These are phyloP conservation scores for Talpa occidentalis DNA, from an alignment of 2,113 vertebrate genomes.

Conservation along the genomic window DNA sequence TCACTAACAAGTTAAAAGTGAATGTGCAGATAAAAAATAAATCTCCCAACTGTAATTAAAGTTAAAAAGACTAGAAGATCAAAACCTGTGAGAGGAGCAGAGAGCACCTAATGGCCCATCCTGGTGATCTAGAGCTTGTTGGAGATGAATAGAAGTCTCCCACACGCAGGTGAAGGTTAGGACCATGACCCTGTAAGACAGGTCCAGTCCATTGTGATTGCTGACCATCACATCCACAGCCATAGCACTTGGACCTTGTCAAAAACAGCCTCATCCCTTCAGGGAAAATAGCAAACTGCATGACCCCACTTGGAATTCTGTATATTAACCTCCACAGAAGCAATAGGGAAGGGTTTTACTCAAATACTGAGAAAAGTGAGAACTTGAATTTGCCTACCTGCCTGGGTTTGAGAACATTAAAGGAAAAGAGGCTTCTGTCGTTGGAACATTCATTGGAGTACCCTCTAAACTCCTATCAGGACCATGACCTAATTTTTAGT, in stretches of 20 bases:
- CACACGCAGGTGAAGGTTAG: neutral
- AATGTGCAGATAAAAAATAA: conserved; percentile 41
- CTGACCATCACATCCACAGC: neutral
- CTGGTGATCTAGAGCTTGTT: neutral
- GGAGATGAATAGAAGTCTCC: neutral
- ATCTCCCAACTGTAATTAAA: neutral
- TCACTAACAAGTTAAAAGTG: conserved; percentile 41
- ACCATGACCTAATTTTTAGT: neutral
- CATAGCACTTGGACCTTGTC: neutral
- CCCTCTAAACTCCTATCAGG: neutral
- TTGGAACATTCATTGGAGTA: neutral
- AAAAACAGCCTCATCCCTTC: neutral
- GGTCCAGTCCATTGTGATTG: neutral
- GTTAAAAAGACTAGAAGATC: neutral
- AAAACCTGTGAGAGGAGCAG: neutral
- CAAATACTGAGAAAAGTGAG: neutral
- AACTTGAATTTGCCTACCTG: neutral
- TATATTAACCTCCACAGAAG: neutral
- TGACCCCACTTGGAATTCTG: neutral
- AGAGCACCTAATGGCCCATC: neutral
- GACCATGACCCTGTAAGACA: neutral
- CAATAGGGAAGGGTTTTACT: neutral
- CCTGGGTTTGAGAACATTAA: neutral
- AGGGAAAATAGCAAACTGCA: neutral
- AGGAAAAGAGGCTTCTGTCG: neutral